These are phyloP conservation scores for Tortrix viridana DNA, from an alignment of 2,888 invertebrate species.

Conservation along the genomic window DNA sequence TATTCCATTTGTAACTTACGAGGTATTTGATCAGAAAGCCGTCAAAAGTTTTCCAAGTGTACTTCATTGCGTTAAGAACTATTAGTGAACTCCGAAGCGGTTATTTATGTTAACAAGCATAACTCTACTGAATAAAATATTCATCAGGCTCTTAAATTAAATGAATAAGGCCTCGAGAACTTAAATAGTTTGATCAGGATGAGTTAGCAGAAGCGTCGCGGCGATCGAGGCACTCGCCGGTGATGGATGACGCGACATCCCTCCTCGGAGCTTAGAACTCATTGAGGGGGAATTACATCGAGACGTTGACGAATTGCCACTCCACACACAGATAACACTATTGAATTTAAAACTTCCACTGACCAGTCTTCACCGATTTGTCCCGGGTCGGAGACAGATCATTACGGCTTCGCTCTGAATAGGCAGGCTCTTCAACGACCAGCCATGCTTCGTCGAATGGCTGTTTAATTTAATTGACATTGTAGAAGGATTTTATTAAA, in stretches of 20 bases:
- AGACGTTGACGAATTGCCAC: constrained; percentile 80
- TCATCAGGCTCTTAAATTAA: constrained; percentile 33
- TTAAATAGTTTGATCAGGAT: constrained; percentile 55
- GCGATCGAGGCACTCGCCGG: constrained; percentile 55
- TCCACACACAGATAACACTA: constrained; percentile 70
- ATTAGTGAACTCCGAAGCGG: not conserved
- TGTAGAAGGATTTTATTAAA: not conserved
- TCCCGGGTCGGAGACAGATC: constrained; percentile 32
- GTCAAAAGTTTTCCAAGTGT: constrained; percentile 7
- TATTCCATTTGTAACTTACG: not conserved
- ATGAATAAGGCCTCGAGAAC: constrained; percentile 47
- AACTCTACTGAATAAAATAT: constrained; percentile 33
- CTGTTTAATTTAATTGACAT: not conserved
- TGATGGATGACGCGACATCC: constrained; percentile 78
- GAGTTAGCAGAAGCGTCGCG: constrained; percentile 58
- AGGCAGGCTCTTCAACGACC: not conserved
- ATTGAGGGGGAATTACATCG: constrained; percentile 79
- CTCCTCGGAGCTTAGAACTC: constrained; percentile 72
- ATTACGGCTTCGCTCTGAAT: constrained; percentile 22
- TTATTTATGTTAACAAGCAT: constrained; percentile 31
- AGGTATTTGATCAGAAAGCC: not conserved
- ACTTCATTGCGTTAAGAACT: not conserved
- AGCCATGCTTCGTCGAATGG: not conserved
- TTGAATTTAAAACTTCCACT: constrained; percentile 72
- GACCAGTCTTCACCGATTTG: constrained; percentile 38